These are phyloP conservation scores for Muscicapa adusta DNA, from an alignment of 2,113 vertebrate genomes.

Conservation along the genomic window DNA sequence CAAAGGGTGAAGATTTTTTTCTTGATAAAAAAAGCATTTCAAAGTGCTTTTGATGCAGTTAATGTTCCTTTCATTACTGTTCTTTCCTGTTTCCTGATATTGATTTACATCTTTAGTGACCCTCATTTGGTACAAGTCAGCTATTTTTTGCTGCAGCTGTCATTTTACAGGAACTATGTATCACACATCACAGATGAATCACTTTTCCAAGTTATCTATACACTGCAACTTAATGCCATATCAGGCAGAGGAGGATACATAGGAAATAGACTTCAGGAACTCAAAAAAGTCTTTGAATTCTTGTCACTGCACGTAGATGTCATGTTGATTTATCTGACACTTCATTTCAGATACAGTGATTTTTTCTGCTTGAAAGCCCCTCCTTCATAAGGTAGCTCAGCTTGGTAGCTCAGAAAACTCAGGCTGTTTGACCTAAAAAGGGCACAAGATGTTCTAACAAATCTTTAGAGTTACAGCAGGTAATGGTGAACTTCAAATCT, in stretches of 20 bases:
- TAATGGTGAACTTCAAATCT: neutral
- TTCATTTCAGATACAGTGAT: neutral
- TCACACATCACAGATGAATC: neutral
- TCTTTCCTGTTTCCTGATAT: constrained; percentile 12
- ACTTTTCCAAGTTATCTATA: neutral
- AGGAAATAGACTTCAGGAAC: neutral
- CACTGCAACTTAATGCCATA: neutral
- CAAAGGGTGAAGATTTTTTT: neutral
- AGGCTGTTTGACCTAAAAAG: neutral
- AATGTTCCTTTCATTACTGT: neutral
- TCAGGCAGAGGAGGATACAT: neutral
- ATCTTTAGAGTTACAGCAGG: neutral
- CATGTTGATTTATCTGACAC: neutral
- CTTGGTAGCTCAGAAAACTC: neutral
- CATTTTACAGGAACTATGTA: neutral
- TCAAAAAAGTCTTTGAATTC: neutral
- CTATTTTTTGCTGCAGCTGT: neutral
- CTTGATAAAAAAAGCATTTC: neutral
- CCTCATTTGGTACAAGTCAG: neutral
- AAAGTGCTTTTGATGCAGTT: neutral
- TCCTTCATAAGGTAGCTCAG: constrained; percentile 4
- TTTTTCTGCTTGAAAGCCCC: neutral
- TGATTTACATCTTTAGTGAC: constrained; percentile 18
- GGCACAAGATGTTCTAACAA: neutral
- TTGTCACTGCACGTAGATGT: neutral